Evolutionary conservation across 2,113 vertebrate genomes (phyloP).

Genomic region (human (Homo sapiens)): GRCh38 chr2:4756501-4757000

Average conservation of each 20-base stretch:
- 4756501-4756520: not conserved
- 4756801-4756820: slow-evolving; percentile 54
- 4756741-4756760: not conserved
- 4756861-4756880: slow-evolving; percentile 38
- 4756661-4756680: not conserved
- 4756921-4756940: not conserved
- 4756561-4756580: not conserved
- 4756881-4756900: not conserved
- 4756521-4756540: not conserved
- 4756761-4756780: not conserved
- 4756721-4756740: not conserved
- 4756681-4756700: slow-evolving; percentile 49
- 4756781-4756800: not conserved
- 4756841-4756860: slow-evolving; percentile 49
- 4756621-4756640: not conserved
- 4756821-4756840: slow-evolving; percentile 60
- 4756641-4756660: slow-evolving; percentile 50
- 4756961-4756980: not conserved
- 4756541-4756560: not conserved
- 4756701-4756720: slow-evolving; percentile 3
- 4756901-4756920: not conserved
- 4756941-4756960: not conserved
- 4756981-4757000: not conserved
- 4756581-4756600: not conserved
- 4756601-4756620: not conserved